A percentile compares a stretch with the other conserved stretches of the same genome.
phyloP scores from a whole-genome alignment of 2,113 vertebrate species.

The Engraulis encrasicolus region DNA sequence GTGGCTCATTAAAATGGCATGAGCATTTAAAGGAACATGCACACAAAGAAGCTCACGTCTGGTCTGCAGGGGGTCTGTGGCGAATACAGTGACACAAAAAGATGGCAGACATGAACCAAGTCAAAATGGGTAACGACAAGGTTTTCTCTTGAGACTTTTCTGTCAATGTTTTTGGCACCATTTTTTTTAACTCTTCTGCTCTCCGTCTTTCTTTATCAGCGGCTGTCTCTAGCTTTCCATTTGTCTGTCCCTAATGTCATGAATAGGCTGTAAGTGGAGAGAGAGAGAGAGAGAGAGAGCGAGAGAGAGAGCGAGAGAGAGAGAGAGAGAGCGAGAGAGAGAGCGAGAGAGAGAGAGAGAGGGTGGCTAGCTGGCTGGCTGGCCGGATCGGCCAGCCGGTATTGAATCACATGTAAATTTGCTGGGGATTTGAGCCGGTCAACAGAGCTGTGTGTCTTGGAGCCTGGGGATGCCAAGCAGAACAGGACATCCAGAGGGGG shows the following conservation, averaged over 20 bases:
- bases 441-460: constrained; percentile 54
- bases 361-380: no score
- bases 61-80: background rate
- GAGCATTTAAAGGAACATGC: constrained; percentile 21
- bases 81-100: background rate
- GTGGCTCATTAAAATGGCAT: constrained; percentile 14
- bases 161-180: background rate
- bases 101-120: background rate
- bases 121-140: background rate
- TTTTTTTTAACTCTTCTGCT: background rate
- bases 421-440: constrained; percentile 58
- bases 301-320: no score
- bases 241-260: constrained; percentile 50
- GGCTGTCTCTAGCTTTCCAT: background rate
- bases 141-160: background rate
- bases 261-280: constrained; percentile 47
- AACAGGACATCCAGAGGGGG: constrained; percentile 67
- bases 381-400: constrained; percentile 55
- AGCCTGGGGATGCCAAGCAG: constrained; percentile 64
- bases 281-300: no score
- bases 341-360: no score
- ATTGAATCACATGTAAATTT: constrained; percentile 63
- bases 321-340: no score
- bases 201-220: background rate
- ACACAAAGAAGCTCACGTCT: constrained; percentile 8